Percentiles rank a stretch among this genome's conserved stretches.
Evolutionary conservation across 2,888 invertebrate species (phyloP).

Genomic region (Stegophylla sp.): DNA sequence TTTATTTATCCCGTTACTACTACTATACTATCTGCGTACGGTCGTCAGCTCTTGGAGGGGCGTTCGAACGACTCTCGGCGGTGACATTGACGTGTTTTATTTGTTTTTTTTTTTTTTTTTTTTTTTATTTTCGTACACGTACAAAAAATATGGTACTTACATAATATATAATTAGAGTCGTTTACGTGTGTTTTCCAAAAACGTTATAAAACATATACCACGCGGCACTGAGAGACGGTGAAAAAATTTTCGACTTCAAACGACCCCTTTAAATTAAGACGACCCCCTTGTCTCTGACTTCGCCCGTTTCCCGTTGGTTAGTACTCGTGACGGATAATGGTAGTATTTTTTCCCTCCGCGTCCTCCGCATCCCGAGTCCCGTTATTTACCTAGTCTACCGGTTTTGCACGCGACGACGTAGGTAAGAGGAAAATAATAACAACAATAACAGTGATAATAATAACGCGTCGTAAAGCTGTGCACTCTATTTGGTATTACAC

Average conservation of each 20-base stretch:
- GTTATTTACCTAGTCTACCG: slow-evolving; percentile 51
- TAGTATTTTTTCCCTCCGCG: not conserved
- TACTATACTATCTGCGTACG: not conserved
- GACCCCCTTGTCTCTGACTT: not conserved
- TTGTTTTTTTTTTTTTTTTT: not conserved
- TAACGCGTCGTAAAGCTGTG: slow-evolving; percentile 40
- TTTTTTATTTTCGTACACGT: not conserved
- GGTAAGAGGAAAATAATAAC: not conserved
- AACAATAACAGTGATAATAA: slow-evolving; percentile 25
- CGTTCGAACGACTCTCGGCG: slow-evolving; percentile 44
- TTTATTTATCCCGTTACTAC: slow-evolving; percentile 11
- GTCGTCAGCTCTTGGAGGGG: not conserved
- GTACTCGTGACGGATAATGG: slow-evolving; percentile 26
- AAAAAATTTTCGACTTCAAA: slow-evolving; percentile 9
- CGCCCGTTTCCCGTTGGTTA: too few species aligned
- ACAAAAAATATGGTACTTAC: not conserved
- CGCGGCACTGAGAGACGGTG: not conserved
- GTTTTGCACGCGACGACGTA: not conserved
- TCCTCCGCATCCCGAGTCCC: not conserved
- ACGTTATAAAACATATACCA: slow-evolving; percentile 18
- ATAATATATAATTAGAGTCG: slow-evolving; percentile 48
- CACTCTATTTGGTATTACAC: too few species aligned
- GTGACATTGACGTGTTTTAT: slow-evolving; percentile 33
- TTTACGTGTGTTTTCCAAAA: slow-evolving; percentile 36
- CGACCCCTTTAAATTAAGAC: slow-evolving; percentile 48